A percentile compares a stretch with the other conserved stretches of the same genome.
Evolutionary conservation across 2,888 invertebrate species (phyloP).

Genomic region (Drosophila subquinaria): DNA sequence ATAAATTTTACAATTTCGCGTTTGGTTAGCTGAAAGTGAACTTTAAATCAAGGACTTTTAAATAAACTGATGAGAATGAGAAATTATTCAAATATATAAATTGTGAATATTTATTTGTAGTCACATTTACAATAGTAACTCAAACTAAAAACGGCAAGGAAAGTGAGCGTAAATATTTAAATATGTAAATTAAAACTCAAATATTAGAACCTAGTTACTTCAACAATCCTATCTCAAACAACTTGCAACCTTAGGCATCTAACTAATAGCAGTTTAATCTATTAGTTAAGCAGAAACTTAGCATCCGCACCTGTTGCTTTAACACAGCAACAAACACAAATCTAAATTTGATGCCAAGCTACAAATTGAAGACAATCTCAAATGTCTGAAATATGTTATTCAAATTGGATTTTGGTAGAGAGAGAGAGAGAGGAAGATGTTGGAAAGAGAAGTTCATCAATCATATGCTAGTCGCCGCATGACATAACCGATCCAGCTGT

Average conservation of each 20-base stretch:
- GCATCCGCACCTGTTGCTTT: conserved; percentile 8
- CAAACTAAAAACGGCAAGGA: no score
- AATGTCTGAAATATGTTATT: neutral
- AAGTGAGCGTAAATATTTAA: no score
- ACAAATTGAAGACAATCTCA: conserved; percentile 16
- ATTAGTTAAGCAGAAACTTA: neutral
- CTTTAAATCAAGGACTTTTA: neutral
- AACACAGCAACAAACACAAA: neutral
- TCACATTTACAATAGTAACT: no score
- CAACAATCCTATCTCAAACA: neutral
- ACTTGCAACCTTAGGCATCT: neutral
- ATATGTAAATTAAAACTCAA: no score
- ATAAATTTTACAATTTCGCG: conserved; percentile 13
- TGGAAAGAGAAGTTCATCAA: conserved; percentile 54
- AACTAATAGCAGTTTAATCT: neutral
- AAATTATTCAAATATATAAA: neutral
- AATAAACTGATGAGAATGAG: neutral
- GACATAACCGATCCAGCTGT: conserved; percentile 76
- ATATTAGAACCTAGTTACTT: neutral
- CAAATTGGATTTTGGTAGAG: conserved; percentile 5
- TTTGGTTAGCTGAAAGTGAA: neutral
- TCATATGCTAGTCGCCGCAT: conserved; percentile 65
- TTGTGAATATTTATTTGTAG: no score
- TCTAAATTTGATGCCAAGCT: conserved; percentile 11
- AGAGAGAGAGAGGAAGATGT: neutral